Evolutionary conservation across 2,888 invertebrate genomes (phyloP).

Genomic region (Cephalotes varians): DNA sequence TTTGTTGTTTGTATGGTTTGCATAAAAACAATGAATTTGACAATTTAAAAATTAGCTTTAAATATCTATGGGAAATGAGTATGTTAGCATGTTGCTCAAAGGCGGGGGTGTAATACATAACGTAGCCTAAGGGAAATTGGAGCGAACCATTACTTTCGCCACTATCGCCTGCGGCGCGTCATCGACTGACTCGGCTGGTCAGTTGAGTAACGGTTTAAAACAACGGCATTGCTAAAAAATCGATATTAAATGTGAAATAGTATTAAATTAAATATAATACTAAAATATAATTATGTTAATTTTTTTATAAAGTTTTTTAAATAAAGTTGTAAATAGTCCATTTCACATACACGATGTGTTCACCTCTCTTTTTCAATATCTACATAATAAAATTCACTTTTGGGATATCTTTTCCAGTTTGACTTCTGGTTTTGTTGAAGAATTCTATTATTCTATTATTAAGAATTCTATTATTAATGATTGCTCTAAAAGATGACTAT

Average conservation of each 20-base stretch:
- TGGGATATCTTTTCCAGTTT: not conserved
- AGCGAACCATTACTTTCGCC: conserved; percentile 45
- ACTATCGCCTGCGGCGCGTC: conserved; percentile 24
- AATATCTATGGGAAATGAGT: conserved; percentile 8
- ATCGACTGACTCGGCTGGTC: not conserved
- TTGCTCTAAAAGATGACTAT: not conserved
- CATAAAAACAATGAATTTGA: no score
- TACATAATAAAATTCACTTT: not conserved
- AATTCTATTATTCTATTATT: not conserved
- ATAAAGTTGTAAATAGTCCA: no score
- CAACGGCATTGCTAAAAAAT: not conserved
- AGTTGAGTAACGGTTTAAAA: conserved; percentile 9
- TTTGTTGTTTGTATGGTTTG: not conserved
- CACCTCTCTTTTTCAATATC: not conserved
- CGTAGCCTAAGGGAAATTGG: conserved; percentile 34
- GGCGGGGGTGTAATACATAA: conserved; percentile 29
- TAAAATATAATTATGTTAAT: not conserved
- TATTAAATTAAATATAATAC: not conserved
- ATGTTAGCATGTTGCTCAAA: not conserved
- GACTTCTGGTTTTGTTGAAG: not conserved
- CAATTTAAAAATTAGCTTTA: not conserved
- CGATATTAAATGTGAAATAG: not conserved
- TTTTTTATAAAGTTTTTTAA: not conserved
- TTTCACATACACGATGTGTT: not conserved
- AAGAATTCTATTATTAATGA: no score